Evolutionary conservation across 2,797 vertebrate genomes (phyloP).

Genomic region (Catostomus latipinnis): DNA sequence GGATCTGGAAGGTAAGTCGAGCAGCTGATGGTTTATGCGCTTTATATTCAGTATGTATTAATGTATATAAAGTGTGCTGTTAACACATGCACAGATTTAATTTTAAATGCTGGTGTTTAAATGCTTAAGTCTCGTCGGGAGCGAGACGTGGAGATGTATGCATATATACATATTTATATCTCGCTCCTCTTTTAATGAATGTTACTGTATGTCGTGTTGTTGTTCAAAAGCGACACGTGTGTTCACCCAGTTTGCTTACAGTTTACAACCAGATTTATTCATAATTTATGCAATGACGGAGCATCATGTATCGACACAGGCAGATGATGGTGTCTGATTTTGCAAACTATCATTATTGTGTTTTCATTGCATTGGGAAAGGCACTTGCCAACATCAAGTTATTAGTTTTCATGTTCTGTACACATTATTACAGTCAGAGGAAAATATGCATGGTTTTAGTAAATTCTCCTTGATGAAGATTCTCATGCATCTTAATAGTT

Average conservation of each 20-base stretch:
- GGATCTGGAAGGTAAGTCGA: slow-evolving; percentile 92
- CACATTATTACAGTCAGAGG: neutral
- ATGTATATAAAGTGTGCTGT: neutral
- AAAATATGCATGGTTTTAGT: neutral
- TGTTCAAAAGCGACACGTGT: slow-evolving; percentile 33
- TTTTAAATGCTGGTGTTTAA: neutral
- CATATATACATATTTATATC: neutral
- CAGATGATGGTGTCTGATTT: neutral
- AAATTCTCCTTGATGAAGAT: neutral
- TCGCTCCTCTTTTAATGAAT: neutral
- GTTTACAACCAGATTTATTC: neutral
- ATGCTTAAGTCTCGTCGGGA: neutral
- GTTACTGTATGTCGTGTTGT: slow-evolving; percentile 4
- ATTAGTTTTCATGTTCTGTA: neutral
- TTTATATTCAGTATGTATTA: slow-evolving; percentile 11
- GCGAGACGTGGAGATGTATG: neutral
- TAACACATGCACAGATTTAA: neutral
- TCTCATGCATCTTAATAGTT: neutral
- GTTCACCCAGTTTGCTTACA: slow-evolving; percentile 6
- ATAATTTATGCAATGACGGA: neutral
- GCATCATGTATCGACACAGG: neutral
- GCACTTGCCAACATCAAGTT: neutral
- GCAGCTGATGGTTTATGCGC: neutral
- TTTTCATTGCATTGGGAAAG: neutral
- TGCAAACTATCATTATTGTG: neutral